Evolutionary conservation across 2,113 vertebrate species (phyloP), one percentile per base, ranked within the genome.

Genomic region (Mixornis gularis): DNA sequence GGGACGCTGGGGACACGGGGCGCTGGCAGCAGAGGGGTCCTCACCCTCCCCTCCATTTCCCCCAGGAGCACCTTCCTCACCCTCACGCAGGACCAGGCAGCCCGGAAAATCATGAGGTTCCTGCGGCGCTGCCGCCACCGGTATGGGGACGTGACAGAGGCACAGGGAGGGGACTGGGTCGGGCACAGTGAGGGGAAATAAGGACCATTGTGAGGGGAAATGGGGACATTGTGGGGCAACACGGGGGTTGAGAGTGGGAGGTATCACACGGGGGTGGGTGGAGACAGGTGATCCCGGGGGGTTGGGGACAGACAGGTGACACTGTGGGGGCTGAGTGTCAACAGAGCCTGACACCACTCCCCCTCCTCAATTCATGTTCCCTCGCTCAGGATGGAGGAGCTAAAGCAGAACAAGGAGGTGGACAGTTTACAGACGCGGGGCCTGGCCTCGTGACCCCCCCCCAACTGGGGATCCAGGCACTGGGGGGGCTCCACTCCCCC

Each of bases 81-180:
- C 36, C 82, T 85, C 82, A 85, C 66, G 82, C 82, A 85, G 82
- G 82, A 85, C 71, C 82, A 85, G 82, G 82, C 82, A 43, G 82
- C 82, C 9, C 36, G 82, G 82, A 85, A 85, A 27, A 85, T 85
- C 52, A 76, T 85, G 82, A 85, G 82, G 82, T 85, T 85, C 82
- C 82, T 85, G 62, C 82, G 82, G 71, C 82, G 82, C 52, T 85
- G 82, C 82, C 82, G 71, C 62, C 82, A 85, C 52, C 82, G 82
- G 82, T 85, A 36, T 0, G 20, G 59, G 52, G 12, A 41, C 6
- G 2, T 1, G 4, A 11, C 4, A 1, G 26, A 7, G n/a, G 49
- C 25, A 30, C 60, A 1, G 32, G 25, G 53, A 24, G 18, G 52
- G 41, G 41, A 26, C 20, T 1, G 17, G 30, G 38, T 19, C 0